Percentiles rank a stretch among this genome's conserved stretches.
phyloP scores from a whole-genome alignment of 1,140 invertebrate genomes.

The Bombus turneri region DNA sequence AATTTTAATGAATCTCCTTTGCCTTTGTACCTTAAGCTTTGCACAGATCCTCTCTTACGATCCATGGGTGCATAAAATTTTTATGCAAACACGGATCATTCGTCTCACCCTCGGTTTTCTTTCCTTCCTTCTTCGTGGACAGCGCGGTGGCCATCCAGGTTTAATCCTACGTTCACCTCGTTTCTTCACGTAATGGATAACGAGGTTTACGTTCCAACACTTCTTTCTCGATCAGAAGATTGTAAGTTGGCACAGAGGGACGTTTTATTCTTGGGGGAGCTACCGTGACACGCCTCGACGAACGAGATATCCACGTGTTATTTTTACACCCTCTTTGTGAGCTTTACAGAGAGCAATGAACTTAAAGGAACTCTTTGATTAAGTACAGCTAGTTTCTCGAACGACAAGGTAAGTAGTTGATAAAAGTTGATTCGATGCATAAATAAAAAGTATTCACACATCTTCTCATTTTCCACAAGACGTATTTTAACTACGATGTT shows the following conservation, averaged over 20 bases:
- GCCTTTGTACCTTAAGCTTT: conserved; percentile 60
- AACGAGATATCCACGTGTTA: conserved; percentile 5
- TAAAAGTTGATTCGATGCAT: no score
- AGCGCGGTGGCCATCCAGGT: neutral
- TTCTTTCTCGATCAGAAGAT: conserved; percentile 7
- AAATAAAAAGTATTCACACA: no score
- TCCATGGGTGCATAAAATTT: conserved; percentile 58
- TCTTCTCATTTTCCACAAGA: no score
- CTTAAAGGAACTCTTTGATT: no score
- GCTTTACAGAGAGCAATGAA: no score
- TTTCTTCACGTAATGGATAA: neutral
- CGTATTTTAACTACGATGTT: no score
- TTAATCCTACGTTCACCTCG: neutral
- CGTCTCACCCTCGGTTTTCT: conserved; percentile 10
- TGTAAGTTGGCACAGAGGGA: neutral
- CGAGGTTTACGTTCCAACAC: conserved; percentile 4
- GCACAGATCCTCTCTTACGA: conserved; percentile 19
- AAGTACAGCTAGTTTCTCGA: no score
- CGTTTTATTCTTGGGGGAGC: neutral
- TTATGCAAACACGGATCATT: conserved; percentile 65
- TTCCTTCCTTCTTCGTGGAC: neutral
- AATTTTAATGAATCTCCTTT: conserved; percentile 66
- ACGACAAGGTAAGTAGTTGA: no score
- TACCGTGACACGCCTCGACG: neutral
- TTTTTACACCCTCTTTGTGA: neutral